Conservation (phyloP, 2,113 vertebrate species). For the Shinisaurus crocodilurus region DNA sequence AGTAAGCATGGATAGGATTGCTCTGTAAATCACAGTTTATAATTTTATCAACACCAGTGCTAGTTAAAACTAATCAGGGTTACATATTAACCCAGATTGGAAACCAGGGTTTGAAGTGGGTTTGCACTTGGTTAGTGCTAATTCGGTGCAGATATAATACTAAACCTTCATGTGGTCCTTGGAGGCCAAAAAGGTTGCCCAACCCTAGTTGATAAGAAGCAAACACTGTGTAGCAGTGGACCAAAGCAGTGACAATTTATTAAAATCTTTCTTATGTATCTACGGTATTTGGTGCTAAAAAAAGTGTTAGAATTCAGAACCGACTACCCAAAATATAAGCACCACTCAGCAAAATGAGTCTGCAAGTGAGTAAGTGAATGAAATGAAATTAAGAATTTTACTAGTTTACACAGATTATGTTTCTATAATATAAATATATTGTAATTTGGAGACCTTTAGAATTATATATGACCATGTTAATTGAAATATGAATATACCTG, state of each 20-base stretch:
- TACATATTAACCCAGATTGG: neutral
- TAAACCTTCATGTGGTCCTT: no score
- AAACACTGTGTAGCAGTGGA: neutral
- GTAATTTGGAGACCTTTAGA: neutral
- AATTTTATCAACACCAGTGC: neutral
- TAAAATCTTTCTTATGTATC: neutral
- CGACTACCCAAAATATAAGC: neutral
- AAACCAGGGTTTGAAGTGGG: no score
- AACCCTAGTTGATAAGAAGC: neutral
- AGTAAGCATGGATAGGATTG: neutral
- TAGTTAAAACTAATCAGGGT: neutral
- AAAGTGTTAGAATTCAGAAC: neutral
- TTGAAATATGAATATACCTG: neutral
- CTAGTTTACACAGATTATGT: neutral
- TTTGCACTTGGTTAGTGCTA: neutral
- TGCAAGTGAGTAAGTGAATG: neutral
- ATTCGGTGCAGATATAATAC: neutral
- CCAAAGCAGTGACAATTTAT: neutral
- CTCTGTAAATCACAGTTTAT: neutral
- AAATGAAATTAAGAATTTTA: neutral
- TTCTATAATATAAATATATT: neutral
- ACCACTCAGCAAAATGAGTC: neutral
- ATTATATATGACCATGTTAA: constrained; percentile 6
- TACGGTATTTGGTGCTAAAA: no score
- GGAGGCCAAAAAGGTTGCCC: no score